phyloP scores from a whole-genome alignment of 2,888 invertebrate species.

The Strigamia crassipes region DNA sequence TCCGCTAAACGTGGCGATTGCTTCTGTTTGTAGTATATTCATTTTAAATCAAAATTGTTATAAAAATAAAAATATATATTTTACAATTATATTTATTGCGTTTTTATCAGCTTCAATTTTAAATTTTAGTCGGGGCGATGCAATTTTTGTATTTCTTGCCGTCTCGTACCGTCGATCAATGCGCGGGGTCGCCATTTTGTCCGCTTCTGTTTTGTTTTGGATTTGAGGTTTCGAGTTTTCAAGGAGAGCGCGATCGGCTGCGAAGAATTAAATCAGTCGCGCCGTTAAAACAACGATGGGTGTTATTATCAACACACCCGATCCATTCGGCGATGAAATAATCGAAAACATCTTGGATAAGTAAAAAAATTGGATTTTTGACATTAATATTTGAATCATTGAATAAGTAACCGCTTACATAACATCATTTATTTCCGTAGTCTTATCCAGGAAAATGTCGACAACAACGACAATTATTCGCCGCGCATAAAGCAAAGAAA shows the following conservation, averaged over 20 bases:
- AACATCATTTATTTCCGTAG: not conserved
- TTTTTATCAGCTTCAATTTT: too few relatives aligned
- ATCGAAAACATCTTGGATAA: conserved; percentile 27
- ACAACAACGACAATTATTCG: not conserved
- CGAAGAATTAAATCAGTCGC: not conserved
- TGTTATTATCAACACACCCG: conserved; percentile 39
- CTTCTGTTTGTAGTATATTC: not conserved
- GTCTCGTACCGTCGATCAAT: not conserved
- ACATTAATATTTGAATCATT: too few relatives aligned
- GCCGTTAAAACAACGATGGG: conserved; percentile 5
- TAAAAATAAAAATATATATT: too few relatives aligned
- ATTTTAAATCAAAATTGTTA: too few relatives aligned
- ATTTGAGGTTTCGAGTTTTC: not conserved
- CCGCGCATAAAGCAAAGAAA: not conserved
- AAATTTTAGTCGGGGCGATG: not conserved
- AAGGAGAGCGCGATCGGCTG: not conserved
- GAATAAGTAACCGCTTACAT: too few relatives aligned
- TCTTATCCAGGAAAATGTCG: not conserved
- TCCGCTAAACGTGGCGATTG: not conserved
- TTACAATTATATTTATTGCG: too few relatives aligned
- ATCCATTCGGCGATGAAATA: conserved; percentile 17
- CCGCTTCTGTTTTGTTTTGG: not conserved
- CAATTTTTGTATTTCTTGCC: not conserved
- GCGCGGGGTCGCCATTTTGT: not conserved
- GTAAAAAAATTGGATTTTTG: too few relatives aligned